Evolutionary conservation across 2,113 vertebrate species (phyloP), one percentile per base, ranked within the genome.

Genomic region (Hemibagrus wyckioides): DNA sequence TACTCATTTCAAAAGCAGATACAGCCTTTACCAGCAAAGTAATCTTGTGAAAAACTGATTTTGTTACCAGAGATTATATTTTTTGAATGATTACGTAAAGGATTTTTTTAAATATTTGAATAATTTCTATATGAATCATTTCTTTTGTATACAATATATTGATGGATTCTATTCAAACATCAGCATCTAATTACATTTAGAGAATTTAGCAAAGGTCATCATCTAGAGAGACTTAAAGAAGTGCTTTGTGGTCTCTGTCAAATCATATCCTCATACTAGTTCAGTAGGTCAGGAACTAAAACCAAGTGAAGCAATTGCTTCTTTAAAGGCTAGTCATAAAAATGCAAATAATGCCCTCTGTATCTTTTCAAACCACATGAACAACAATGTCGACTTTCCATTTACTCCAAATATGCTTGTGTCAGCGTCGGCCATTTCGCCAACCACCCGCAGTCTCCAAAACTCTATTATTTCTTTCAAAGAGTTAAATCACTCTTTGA

Each of bases 371-470:
- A 67, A 48, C 2, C 44, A 23, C 36, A 87, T 82, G 54, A 75
- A 69, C 80, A 71, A 41, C 65, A 61, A 41, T 48, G 52, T 6
- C 9, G 15, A 57, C 65, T 39, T 86, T 23, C 28, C 44, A 48
- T 82, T 82, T 82, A 36, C 79, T 82, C 48, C 50, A n/a, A 82
- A 87, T 17, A 6, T 82, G 85, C 85, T 87, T 73, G 67, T 87
- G 85, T 87, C 85, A 87, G 85, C 85, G 75, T 30, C 19, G 28
- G 9, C 39, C 25, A 10, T 54, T 87, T 82, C 82, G 6, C 52
- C 52, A 61, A 4, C 28, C 65, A 73, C 14, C 61, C 52, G 71
- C 33, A 57, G 13, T 41, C 52, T 33, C 59, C 75, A 65, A 80
- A 39, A 80, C 30, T n/a, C 10, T 23, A 25, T 67, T 54, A 25